phyloP scores from a whole-genome alignment of 2,888 invertebrate genomes.

The Meta bourneti region DNA sequence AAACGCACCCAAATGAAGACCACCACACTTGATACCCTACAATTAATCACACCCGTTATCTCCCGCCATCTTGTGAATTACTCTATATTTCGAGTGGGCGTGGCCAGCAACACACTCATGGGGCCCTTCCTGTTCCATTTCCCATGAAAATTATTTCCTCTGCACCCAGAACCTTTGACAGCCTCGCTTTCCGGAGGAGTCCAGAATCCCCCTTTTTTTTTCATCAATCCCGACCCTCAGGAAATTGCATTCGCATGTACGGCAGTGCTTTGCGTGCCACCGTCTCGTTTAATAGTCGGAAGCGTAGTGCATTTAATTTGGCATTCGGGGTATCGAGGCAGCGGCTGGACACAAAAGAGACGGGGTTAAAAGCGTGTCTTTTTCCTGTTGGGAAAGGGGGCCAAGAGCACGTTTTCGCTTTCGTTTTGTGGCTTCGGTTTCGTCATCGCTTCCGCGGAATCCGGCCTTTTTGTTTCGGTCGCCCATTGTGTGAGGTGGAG shows the following conservation, averaged over 20 bases:
- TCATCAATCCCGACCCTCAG: neutral
- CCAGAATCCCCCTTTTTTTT: neutral
- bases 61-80: neutral
- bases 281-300: constrained; percentile 34
- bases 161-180: neutral
- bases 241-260: constrained; percentile 40
- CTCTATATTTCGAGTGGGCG: neutral
- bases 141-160: neutral
- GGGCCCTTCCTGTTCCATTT: neutral
- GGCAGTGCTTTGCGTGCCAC: constrained; percentile 16
- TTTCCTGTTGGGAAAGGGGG: constrained; percentile 34
- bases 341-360: constrained; percentile 1
- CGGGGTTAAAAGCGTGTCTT: neutral
- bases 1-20: no score
- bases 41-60: neutral
- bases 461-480: neutral
- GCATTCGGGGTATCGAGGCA: neutral
- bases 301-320: constrained; percentile 50
- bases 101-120: neutral
- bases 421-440: neutral
- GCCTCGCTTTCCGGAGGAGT: neutral
- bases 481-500: neutral
- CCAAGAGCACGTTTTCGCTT: constrained; percentile 31
- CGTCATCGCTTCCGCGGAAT: neutral
- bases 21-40: neutral